Conservation (phyloP, 2,888 invertebrate species). For the Athrips mouffetella region DNA sequence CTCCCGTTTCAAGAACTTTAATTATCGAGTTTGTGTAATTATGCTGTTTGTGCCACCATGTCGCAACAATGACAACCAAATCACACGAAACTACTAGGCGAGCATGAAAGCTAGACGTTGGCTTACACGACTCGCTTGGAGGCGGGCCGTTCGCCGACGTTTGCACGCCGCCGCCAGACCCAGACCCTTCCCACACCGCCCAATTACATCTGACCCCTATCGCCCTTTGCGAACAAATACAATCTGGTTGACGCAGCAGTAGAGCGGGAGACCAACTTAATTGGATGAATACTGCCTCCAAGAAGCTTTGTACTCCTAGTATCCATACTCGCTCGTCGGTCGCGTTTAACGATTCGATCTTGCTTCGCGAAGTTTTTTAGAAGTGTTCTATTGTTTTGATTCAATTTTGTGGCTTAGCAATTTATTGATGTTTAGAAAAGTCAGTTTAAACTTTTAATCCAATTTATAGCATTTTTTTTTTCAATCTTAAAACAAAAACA, state of each 20-base stretch:
- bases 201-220: constrained; percentile 62
- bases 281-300: constrained; percentile 47
- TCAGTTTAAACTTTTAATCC: too few species aligned
- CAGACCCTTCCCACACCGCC: constrained; percentile 63
- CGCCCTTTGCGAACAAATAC: constrained; percentile 44
- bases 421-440: too few species aligned
- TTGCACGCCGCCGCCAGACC: too few species aligned
- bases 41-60: constrained; percentile 19
- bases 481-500: too few species aligned
- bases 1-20: too few species aligned
- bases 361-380: background rate
- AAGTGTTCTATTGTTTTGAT: too few species aligned
- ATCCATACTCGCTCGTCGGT: constrained; percentile 44
- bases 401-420: too few species aligned
- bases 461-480: too few species aligned
- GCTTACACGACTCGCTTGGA: constrained; percentile 51
- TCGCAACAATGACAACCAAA: constrained; percentile 39
- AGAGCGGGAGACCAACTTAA: constrained; percentile 44
- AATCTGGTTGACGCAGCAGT: background rate
- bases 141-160: constrained; percentile 70
- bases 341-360: constrained; percentile 28
- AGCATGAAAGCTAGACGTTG: constrained; percentile 66
- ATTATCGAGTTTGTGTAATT: too few species aligned
- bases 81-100: constrained; percentile 62
- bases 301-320: constrained; percentile 57